Evolutionary conservation across 37 sponge, comb jelly and placozoan genomes (phyloP), one percentile per base, ranked within the genome.

Genomic region (Beroe forskalii): DNA sequence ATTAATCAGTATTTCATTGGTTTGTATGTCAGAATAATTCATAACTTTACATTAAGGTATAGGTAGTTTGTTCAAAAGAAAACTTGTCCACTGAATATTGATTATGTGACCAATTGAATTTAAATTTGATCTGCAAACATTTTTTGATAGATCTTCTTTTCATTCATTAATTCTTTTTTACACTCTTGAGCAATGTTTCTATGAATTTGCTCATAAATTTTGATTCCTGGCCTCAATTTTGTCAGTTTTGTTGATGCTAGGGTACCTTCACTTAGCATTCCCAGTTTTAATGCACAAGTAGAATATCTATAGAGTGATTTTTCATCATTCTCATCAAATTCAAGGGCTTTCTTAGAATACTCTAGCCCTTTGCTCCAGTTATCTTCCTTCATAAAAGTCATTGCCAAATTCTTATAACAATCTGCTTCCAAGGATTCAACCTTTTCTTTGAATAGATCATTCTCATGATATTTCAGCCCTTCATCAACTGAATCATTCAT

Each of bases 361-460:
- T 80, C 86, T 9, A 80, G 28, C n/a, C 55, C 44, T 43, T 80
- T 80, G 19, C 31, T 27, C 86, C 86, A 80, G 40, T 80, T 80
- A 23, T 80, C 31, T 48, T 80, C 86, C 1, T n/a, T 80, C 8
- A 80, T 44, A 80, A 80, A 80, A 17, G 35, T 43, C 30, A 80
- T 17, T 2, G 86, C 44, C 30, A 80, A 22, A 25, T 80, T 80
- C 31, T 43, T 80, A 17, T 80, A 20, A 48, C 86, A 80, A 25
- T 80, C 55, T 28, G 86, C 44, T 25, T 80, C 86, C n/a, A 80
- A 44, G n/a, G 55, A 40, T 80, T 80, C 86, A 40, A 80, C 86
- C n/a, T 80, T 25, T 23, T 40, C 40, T 25, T 80, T 80, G 86
- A 80, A 80, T n/a, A 3, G 0, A 41, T 1, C 30, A 19, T 32